Conservation (phyloP, 2,113 vertebrate genomes). For the Psittacus erithacus region DNA sequence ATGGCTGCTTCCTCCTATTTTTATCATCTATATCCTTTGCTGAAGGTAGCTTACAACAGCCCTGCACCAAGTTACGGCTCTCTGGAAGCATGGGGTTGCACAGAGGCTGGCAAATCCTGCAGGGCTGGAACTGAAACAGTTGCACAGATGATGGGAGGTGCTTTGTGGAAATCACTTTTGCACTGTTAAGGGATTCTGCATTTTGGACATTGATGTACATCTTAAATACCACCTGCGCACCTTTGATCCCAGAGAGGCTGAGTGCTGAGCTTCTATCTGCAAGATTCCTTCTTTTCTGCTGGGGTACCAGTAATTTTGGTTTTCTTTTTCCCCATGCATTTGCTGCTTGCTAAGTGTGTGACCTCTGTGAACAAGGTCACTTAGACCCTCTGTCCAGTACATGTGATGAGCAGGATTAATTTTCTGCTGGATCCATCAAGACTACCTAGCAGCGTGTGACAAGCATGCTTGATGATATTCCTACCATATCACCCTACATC, state of each 20-base stretch:
- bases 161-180: neutral
- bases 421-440: neutral
- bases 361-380: neutral
- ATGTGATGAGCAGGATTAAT: neutral
- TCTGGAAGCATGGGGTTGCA: neutral
- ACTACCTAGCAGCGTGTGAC: neutral
- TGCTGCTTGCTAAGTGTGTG: neutral
- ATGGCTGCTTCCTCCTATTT: neutral
- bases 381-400: neutral
- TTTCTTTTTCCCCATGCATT: rapidly evolving
- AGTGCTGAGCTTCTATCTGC: neutral
- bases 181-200: neutral
- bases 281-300: neutral
- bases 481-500: neutral
- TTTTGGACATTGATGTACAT: neutral
- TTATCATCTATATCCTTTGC: neutral
- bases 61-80: neutral
- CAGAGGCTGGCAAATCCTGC: neutral
- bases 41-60: neutral
- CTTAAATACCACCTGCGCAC: neutral
- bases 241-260: neutral
- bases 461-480: neutral
- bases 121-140: neutral
- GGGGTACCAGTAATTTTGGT: neutral
- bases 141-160: neutral